A percentile compares a stretch with the other conserved stretches of the same genome.
Conservation (phyloP, 2,113 vertebrate species). For the Ramphastos sulfuratus region DNA sequence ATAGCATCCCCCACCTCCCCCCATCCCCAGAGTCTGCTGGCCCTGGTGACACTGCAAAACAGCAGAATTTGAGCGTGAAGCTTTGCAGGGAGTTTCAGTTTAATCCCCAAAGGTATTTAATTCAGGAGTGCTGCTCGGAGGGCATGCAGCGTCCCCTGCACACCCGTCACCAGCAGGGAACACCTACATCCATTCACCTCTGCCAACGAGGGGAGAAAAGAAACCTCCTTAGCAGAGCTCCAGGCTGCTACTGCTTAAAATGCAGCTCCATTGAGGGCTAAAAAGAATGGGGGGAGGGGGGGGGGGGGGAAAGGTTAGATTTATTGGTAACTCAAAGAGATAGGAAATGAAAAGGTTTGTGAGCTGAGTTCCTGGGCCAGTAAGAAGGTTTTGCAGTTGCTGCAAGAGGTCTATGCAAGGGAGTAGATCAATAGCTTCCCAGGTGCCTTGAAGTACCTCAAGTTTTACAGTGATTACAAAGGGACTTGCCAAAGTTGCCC, state of each 20-base stretch:
- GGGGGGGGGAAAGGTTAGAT: background rate
- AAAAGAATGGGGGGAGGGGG: too few species aligned
- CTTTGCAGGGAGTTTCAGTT: background rate
- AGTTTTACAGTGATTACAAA: background rate
- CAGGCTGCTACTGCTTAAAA: background rate
- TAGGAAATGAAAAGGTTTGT: background rate
- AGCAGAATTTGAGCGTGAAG: background rate
- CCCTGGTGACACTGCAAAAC: background rate
- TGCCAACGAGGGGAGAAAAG: background rate
- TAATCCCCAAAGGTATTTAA: background rate
- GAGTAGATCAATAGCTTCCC: accelerated
- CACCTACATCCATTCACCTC: accelerated
- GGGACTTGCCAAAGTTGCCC: background rate
- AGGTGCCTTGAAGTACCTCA: background rate
- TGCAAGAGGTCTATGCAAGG: background rate
- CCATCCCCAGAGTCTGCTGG: background rate
- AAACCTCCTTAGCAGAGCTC: background rate
- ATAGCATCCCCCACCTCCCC: background rate
- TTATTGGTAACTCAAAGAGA: background rate
- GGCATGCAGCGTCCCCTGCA: accelerated
- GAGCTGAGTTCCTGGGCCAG: accelerated
- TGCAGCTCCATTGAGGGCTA: background rate
- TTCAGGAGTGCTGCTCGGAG: background rate
- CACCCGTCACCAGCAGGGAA: accelerated
- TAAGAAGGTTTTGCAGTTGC: background rate